Conservation (phyloP, 2,797 vertebrate species). For the Pygocentrus nattereri region DNA sequence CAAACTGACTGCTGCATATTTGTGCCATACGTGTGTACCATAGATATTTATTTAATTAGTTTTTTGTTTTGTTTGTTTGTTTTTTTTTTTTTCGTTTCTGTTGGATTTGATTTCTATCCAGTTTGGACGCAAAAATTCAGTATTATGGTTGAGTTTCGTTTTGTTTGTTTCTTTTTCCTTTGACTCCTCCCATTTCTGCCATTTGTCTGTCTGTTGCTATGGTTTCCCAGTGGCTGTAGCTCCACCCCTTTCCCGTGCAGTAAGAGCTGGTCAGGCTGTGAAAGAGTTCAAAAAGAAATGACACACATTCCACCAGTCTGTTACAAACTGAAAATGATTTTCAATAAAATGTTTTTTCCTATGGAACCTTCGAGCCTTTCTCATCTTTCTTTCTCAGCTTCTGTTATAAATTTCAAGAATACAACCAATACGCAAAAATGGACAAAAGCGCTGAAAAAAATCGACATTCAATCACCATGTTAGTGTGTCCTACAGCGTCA, state of each 20-base stretch:
- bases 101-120: constrained; percentile 84
- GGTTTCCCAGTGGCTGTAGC: constrained; percentile 86
- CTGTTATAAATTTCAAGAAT: not conserved
- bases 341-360: constrained; percentile 99
- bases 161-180: constrained; percentile 79
- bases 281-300: constrained; percentile 70
- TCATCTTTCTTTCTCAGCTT: constrained; percentile 25
- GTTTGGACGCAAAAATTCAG: constrained; percentile 94
- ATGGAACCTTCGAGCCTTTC: constrained; percentile 82
- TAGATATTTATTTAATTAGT: constrained; percentile 99
- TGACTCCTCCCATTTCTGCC: constrained; percentile 35
- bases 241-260: constrained; percentile 76
- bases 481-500: too few species aligned
- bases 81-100: constrained; percentile 56
- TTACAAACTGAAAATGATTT: constrained; percentile 99
- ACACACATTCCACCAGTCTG: constrained; percentile 97
- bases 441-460: too few species aligned
- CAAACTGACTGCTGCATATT: constrained; percentile 99
- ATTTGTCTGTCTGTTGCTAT: constrained; percentile 70
- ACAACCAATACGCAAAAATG: too few species aligned
- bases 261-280: constrained; percentile 85
- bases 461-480: too few species aligned
- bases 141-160: constrained; percentile 95
- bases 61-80: constrained; percentile 69
- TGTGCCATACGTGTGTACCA: constrained; percentile 99